phyloP scores from a whole-genome alignment of 2,113 vertebrate genomes.

The Amphiprion percula region DNA sequence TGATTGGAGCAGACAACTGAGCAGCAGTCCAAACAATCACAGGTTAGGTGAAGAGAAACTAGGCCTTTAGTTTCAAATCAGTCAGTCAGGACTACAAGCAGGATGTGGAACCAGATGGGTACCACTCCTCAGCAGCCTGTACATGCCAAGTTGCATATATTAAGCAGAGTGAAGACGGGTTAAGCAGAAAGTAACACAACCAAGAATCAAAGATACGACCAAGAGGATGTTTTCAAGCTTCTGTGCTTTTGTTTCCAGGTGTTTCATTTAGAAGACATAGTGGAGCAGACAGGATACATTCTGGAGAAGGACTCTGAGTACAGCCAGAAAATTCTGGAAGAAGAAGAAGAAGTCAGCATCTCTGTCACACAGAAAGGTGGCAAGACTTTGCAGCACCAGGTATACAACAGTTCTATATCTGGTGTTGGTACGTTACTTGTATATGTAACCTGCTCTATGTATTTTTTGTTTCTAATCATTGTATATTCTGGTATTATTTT shows the following conservation, averaged over 20 bases:
- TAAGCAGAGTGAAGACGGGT: no score
- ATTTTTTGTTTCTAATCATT: background rate
- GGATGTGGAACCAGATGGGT: background rate
- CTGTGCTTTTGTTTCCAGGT: constrained; percentile 81
- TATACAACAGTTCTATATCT: constrained; percentile 6
- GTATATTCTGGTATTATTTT: no score
- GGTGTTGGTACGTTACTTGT: background rate
- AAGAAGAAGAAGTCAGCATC: constrained; percentile 93
- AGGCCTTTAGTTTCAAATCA: no score
- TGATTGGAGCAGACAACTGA: no score
- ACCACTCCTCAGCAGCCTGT: background rate
- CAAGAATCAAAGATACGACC: background rate
- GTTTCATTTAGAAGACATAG: constrained; percentile 95
- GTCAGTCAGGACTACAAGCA: no score
- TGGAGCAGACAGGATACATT: constrained; percentile 94
- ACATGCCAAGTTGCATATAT: no score
- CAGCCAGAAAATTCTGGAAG: constrained; percentile 94
- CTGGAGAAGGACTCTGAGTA: constrained; percentile 97
- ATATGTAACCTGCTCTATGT: background rate
- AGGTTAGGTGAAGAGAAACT: no score
- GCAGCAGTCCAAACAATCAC: no score
- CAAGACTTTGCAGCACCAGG: constrained; percentile 84
- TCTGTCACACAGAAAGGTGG: constrained; percentile 91
- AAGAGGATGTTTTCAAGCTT: background rate
- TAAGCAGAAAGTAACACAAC: no score